A percentile compares a stretch with the other conserved stretches of the same genome.
phyloP scores from a whole-genome alignment of 2,113 vertebrate genomes.

The Mirounga angustirostris region DNA sequence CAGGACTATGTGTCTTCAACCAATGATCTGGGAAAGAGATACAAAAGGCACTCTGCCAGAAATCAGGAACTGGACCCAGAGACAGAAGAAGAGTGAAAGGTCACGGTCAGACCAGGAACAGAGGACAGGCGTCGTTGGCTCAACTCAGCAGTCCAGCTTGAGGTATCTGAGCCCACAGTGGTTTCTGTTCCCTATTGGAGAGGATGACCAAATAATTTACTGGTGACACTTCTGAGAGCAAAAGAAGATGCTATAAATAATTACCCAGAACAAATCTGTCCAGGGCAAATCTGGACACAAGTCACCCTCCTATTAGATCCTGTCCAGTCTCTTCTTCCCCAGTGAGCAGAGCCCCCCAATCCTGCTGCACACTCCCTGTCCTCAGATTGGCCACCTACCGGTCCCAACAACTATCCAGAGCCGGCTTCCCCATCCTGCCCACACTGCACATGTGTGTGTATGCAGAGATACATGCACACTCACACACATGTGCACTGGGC shows the following conservation, averaged over 20 bases:
- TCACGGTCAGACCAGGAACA: neutral
- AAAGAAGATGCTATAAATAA: neutral
- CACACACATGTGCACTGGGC: neutral
- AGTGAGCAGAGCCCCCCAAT: fast-evolving
- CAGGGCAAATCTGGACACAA: neutral
- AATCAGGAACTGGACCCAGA: neutral
- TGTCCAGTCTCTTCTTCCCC: neutral
- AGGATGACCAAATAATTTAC: neutral
- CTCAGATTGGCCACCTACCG: neutral
- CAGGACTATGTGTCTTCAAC: neutral
- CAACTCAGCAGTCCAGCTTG: too few relatives aligned
- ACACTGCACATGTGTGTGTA: neutral
- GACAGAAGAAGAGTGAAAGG: too few relatives aligned
- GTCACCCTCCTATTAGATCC: fast-evolving
- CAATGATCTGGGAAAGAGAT: neutral
- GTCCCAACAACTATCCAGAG: neutral
- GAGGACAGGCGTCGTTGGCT: neutral
- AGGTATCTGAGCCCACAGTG: fast-evolving
- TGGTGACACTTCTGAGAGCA: neutral
- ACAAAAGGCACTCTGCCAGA: neutral
- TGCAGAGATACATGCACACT: too few relatives aligned
- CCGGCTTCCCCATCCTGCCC: neutral
- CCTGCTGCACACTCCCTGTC: neutral
- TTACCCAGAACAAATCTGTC: neutral
- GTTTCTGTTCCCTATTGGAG: neutral